Base-by-base conservation (phyloP, 1,140 invertebrate genomes). In the Scaptomyza hsui region DNA sequence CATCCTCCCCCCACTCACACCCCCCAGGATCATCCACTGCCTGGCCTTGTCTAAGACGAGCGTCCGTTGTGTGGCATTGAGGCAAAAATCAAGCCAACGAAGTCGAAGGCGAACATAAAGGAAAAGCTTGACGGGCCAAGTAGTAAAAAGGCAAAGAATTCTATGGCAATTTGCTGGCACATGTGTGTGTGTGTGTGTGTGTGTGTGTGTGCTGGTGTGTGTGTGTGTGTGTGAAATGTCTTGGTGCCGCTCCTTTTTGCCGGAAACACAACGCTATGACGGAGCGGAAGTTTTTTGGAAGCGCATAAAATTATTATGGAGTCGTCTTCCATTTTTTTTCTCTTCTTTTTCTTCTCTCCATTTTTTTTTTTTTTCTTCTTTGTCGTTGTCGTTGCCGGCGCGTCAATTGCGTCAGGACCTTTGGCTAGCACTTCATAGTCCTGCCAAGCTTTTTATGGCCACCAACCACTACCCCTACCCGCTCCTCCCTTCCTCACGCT, bases 231-330 rank as follows among this genome's bases (percentile, higher is more conserved):
- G 48, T 19, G 19, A 47, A 35, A 80, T 62, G 65, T 62, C 70
- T 81, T 71, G 29, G 72, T 59, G 41, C 42, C 61, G 37, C 59
- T 72, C 69, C 67, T 68, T 15, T 70, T 15, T 71, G 76, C 69
- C 77, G 77, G 81, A 85, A 85, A 81, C 81, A 80, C 77, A 86
- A 70, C 70, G 81, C 82, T 88, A 78, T 88, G 78, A 81, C 82
- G 77, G 81, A 88, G 65, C 82, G 81, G 82, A 86, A 86, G 81
- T 86, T 86, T 86, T 85, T 86, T 88, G 81, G 81, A 86, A 86
- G 81, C 82, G 82, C 81, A 86, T 86, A 86, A 86, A 86, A 86
- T 86, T 86, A 86, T 86, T 86, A 86, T 86, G 81, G 82, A 86
- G 82, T 88, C 78, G 64, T 81, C 80, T 62, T 71, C 16, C 71